Conservation (phyloP, 2,797 vertebrate genomes). For the Silurus lanzhouensis region DNA sequence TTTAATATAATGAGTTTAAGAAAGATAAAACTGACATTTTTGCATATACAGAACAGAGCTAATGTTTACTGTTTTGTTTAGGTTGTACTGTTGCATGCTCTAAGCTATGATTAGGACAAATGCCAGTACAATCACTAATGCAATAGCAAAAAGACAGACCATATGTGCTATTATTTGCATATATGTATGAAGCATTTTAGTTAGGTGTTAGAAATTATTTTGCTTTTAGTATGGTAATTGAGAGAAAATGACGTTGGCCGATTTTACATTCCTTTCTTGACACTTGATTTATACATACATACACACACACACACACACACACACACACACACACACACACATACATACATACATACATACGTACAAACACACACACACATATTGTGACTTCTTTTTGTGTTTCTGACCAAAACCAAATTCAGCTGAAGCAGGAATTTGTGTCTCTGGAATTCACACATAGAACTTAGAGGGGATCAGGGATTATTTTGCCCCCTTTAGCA, state of each 20-base stretch:
- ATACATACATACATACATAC: too few relatives aligned
- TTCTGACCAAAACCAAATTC: background rate
- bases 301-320: too few relatives aligned
- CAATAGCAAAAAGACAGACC: background rate
- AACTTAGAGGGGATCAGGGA: constrained; percentile 71
- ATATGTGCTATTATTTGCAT: background rate
- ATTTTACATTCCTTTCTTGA: background rate
- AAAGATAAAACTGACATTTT: background rate
- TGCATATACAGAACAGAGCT: background rate
- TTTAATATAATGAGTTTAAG: background rate
- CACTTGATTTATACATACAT: too few relatives aligned
- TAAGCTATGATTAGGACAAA: background rate
- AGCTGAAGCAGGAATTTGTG: background rate
- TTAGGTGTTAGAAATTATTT: background rate
- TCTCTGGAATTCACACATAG: constrained; percentile 49
- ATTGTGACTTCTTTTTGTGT: background rate
- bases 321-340: too few relatives aligned
- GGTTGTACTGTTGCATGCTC: background rate
- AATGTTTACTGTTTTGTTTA: background rate
- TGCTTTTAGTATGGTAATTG: background rate
- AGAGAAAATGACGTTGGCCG: background rate
- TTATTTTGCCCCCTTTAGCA: constrained; percentile 82
- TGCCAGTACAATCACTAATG: background rate
- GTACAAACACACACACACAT: background rate
- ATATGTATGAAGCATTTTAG: background rate